These are phyloP conservation scores for Piscicola geometra DNA, from an alignment of 2,888 invertebrate species.

Conservation along the genomic window DNA sequence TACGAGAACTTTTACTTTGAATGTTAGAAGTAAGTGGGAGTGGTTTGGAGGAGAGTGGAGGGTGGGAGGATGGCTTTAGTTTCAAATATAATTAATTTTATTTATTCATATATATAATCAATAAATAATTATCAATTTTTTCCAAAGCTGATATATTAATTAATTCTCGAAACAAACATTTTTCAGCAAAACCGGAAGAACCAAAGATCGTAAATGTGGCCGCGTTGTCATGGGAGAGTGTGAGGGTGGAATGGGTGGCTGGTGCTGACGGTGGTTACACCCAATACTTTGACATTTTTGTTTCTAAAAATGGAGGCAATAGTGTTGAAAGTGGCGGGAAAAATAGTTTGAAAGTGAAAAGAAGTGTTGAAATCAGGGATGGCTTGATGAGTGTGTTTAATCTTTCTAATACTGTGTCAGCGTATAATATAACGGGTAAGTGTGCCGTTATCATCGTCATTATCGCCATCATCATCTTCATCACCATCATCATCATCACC, in stretches of 20 bases:
- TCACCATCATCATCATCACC: conserved; percentile 27
- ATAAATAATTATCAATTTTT: not conserved
- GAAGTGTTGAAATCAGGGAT: no score
- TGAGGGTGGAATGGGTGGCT: not conserved
- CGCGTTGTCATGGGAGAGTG: not conserved
- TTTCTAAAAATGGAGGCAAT: no score
- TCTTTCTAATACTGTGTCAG: not conserved
- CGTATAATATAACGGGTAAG: not conserved
- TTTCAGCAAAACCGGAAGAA: not conserved
- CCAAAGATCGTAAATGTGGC: not conserved
- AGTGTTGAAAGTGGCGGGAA: not conserved
- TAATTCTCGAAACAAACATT: not conserved
- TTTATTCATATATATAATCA: no score
- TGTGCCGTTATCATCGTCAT: conserved; percentile 29
- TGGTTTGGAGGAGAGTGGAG: no score
- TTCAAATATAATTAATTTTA: no score
- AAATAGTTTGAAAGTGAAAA: not conserved
- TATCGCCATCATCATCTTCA: conserved; percentile 27
- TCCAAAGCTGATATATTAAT: not conserved
- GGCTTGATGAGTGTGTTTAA: not conserved
- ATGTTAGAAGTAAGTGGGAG: conserved; percentile 8
- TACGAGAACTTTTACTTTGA: not conserved
- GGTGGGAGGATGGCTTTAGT: no score
- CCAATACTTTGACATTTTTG: not conserved
- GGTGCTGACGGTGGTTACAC: not conserved